Percentiles rank a stretch among this genome's conserved stretches.
phyloP scores from a whole-genome alignment of 2,888 invertebrate genomes.

The Chrysodeixis includens region DNA sequence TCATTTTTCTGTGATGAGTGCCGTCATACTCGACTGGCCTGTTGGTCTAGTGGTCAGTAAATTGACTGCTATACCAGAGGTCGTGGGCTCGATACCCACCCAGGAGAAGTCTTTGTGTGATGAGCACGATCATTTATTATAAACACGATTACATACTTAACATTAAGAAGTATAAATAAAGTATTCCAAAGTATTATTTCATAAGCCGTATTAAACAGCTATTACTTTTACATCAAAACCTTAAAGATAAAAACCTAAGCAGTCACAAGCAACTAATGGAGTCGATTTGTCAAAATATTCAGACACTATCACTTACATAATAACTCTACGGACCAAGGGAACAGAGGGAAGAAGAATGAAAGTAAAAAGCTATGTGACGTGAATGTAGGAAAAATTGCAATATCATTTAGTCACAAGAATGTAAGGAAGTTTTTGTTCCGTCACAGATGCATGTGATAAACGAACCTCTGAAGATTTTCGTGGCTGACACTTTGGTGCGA shows the following conservation, averaged over 20 bases:
- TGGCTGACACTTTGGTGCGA: constrained; percentile 61
- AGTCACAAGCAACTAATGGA: neutral
- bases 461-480: constrained; percentile 61
- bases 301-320: constrained; percentile 1
- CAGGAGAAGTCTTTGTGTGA: too few species aligned
- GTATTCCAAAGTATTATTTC: too few species aligned
- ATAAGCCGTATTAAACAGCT: too few species aligned
- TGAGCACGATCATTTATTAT: too few species aligned
- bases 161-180: too few species aligned
- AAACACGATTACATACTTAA: too few species aligned
- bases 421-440: constrained; percentile 70
- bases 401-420: constrained; percentile 78
- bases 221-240: neutral
- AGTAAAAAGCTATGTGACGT: constrained; percentile 60
- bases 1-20: too few species aligned
- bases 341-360: constrained; percentile 35
- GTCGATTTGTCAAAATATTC: constrained; percentile 4
- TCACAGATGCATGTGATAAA: constrained; percentile 81
- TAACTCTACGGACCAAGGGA: constrained; percentile 21
- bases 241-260: neutral
- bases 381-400: constrained; percentile 73
- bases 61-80: too few species aligned
- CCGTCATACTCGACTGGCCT: too few species aligned
- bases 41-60: too few species aligned
- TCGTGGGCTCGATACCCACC: too few species aligned